Base-by-base conservation (phyloP, 2,797 vertebrate species). In the Danio aesculapii region DNA sequence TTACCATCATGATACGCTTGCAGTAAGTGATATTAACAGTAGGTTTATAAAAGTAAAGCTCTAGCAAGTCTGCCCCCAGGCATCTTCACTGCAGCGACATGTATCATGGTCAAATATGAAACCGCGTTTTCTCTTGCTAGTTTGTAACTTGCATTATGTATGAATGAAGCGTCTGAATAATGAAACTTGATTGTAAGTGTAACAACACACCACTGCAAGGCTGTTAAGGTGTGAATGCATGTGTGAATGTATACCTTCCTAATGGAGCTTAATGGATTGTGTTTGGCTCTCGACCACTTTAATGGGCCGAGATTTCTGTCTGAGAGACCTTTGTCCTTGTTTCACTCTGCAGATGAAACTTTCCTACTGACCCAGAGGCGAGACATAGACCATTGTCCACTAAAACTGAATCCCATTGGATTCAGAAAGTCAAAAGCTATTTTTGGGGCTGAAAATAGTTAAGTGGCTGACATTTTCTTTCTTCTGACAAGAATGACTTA, bases 231-330 rank as follows among this genome's bases (percentile, higher is more conserved):
- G 89, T 89, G 93, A 91, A 92, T 93, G 91, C 90, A 88, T 91
- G 83, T 88, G 90, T 88, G 87, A 91, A 85, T 85, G 85, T 90
- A 90, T 81, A 86, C 90, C 89, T 86, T 86, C 88, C 91, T 95
- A 93, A 94, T 94, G 92, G 92, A 91, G 84, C 88, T 91, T 93
- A 94, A 95, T 94, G 92, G 92, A 89, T 92, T 92, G 91, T 89
- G 90, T 88, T 88, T 87, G 86, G 89, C 87, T 85, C 85, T 92
- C 86, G 85, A 88, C 58, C 84, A 84, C 91, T 92, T 90, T 93
- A 93, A 94, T 93, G 90, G 92, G 88, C 85, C 90, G 87, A 91
- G 85, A 83, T 30, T 30, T 30, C 30, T 90, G 90, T 91, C 91
- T 92, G 90, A 89, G 87, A 90, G 90, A 88, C 86, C 90, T 89